Evolutionary conservation across 2,888 invertebrate species (phyloP).

Genomic region (Zonitis immaculata): DNA sequence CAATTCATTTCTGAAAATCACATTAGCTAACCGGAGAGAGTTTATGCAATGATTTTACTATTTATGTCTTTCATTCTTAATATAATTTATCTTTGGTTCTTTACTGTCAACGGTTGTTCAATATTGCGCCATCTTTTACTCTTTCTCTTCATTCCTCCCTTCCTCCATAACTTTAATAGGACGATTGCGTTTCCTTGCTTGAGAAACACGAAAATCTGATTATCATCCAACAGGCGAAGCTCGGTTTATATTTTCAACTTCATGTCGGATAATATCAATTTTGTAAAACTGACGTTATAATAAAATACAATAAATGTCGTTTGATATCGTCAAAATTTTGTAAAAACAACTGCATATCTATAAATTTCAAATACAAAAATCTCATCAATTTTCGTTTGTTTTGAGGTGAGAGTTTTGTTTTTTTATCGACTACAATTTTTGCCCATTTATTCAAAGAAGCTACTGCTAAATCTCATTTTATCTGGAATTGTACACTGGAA

Average conservation of each 20-base stretch:
- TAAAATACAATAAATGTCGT: constrained; percentile 1
- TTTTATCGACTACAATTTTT: too few relatives aligned
- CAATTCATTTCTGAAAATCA: constrained; percentile 32
- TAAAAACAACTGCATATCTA: neutral
- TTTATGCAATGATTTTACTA: constrained; percentile 32
- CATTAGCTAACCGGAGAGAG: constrained; percentile 29
- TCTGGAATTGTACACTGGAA: neutral
- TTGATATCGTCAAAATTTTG: neutral
- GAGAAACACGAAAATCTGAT: constrained; percentile 21
- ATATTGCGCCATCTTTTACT: too few relatives aligned
- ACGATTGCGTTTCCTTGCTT: constrained; percentile 18
- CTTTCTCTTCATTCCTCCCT: too few relatives aligned
- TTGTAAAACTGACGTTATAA: constrained; percentile 1
- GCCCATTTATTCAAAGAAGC: too few relatives aligned
- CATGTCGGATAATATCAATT: constrained; percentile 7
- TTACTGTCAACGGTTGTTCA: constrained; percentile 11
- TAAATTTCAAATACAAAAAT: too few relatives aligned
- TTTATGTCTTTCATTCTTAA: constrained; percentile 29
- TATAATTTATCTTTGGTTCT: constrained; percentile 27
- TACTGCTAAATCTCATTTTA: too few relatives aligned
- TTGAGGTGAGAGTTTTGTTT: too few relatives aligned
- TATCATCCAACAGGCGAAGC: constrained; percentile 19
- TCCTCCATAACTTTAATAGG: too few relatives aligned
- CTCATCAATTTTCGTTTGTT: too few relatives aligned
- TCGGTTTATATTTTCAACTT: constrained; percentile 9